Evolutionary conservation across 1,140 invertebrate genomes (phyloP).

Genomic region (Rhopalosiphum padi): DNA sequence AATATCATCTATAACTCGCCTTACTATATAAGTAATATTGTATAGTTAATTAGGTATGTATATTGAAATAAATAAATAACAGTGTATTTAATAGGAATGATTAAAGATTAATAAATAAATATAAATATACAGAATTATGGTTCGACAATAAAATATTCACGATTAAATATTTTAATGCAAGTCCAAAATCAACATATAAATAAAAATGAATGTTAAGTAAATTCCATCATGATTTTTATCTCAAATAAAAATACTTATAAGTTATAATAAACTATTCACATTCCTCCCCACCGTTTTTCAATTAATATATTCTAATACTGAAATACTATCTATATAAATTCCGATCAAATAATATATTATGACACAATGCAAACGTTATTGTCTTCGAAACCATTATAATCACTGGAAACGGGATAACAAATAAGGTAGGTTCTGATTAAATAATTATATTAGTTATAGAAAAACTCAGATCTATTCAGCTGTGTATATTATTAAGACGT

Average conservation of each 20-base stretch:
- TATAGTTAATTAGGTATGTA: background rate
- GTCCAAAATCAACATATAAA: background rate
- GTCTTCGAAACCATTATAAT: background rate
- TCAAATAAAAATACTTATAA: background rate
- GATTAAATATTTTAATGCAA: background rate
- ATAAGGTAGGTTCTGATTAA: background rate
- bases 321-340: background rate
- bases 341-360: background rate
- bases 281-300: background rate
- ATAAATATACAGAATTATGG: background rate
- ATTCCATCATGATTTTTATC: background rate
- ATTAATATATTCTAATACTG: background rate
- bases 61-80: background rate
- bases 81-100: background rate
- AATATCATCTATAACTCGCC: background rate
- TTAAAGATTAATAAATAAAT: background rate
- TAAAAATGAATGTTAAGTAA: background rate
- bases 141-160: background rate
- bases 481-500: too few relatives aligned
- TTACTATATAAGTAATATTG: background rate
- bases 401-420: background rate
- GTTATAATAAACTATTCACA: background rate
- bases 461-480: too few relatives aligned
- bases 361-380: background rate
- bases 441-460: too few relatives aligned